Conservation (phyloP, 1,140 invertebrate species). For the Magallana ariakensis region DNA sequence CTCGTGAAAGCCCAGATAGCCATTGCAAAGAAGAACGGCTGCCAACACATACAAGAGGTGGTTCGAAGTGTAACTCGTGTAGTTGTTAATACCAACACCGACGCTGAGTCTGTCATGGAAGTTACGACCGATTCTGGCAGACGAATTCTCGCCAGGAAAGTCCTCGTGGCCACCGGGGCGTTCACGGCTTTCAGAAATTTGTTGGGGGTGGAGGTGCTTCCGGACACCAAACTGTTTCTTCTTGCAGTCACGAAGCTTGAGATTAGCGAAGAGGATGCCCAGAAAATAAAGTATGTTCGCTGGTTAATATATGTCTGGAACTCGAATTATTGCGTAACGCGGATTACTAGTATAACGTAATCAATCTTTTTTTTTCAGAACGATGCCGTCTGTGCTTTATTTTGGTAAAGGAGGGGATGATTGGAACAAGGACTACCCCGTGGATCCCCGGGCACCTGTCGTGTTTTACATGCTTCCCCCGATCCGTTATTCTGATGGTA, state of each 20-base stretch:
- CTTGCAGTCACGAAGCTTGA: conserved; percentile 59
- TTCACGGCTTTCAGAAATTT: conserved; percentile 62
- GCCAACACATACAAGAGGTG: conserved; percentile 55
- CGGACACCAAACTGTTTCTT: conserved; percentile 39
- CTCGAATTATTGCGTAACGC: no score
- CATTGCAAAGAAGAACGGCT: conserved; percentile 49
- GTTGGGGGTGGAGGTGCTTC: conserved; percentile 28
- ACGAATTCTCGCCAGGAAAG: conserved; percentile 48
- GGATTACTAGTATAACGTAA: no score
- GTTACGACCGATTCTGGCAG: conserved; percentile 55
- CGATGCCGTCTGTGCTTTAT: conserved; percentile 45
- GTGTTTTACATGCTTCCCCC: conserved; percentile 54
- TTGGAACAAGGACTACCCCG: conserved; percentile 41
- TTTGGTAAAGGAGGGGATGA: conserved; percentile 23
- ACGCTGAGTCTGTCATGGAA: conserved; percentile 48
- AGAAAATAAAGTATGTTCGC: conserved; percentile 49
- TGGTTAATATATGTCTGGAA: no score
- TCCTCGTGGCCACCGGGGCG: conserved; percentile 64
- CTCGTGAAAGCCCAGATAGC: conserved; percentile 56
- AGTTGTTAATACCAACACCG: conserved; percentile 7
- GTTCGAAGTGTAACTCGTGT: conserved; percentile 34
- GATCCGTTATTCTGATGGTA: conserved; percentile 54
- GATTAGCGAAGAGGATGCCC: conserved; percentile 48
- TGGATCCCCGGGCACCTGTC: not conserved
- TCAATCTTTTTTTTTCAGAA: conserved; percentile 33